Base-by-base conservation (phyloP, 2,113 vertebrate genomes). In the Myocastor coypus region DNA sequence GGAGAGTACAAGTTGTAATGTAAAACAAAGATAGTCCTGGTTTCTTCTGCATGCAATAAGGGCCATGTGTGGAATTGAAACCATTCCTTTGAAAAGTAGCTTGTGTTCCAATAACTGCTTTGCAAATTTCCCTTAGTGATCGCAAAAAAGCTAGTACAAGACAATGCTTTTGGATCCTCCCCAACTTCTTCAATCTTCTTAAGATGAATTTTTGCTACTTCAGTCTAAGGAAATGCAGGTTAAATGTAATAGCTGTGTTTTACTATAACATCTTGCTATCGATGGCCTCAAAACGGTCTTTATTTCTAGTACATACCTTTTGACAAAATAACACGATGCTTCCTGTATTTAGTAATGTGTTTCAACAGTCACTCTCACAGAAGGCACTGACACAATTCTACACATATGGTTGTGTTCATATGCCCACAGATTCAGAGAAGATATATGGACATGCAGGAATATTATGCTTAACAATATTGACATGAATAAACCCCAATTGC, bases 201-300 rank as follows among this genome's bases (percentile, higher is more conserved):
- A 19, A 57, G 32, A 61, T 94, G 82, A 89, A 78, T 87, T 68
- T 57, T 86, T 80, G 83, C 50, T 85, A 92, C 75, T 82, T 69
- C 94, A 95, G 32, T 63, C 86, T 91, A 82, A 96, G 86, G 80
- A 92, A 97, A 92, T 86, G 86, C 59, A 71, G 85, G 61, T 88
- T 92, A 94, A 95, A 93, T 61, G 20, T 64, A 91, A 94, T 85
- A 64, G 81, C 12, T 71, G 37, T 59, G 26, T 7, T 42, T 82
- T 84, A 68, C 94, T 64, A 95, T 55, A 94, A 91, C 57, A 34
- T 90, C 66, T 97, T 98, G 97, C 94, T 98, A 97, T 97, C 96
- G 97, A 97, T 98, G 97, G 96, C 92, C 96, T 97, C 95, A 92
- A 97, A 98, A 96, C 95, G 98, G 80, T 83, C 96, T 95, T 96